Evolutionary conservation across 2,888 invertebrate species (phyloP).

Genomic region (Beris chalybata): DNA sequence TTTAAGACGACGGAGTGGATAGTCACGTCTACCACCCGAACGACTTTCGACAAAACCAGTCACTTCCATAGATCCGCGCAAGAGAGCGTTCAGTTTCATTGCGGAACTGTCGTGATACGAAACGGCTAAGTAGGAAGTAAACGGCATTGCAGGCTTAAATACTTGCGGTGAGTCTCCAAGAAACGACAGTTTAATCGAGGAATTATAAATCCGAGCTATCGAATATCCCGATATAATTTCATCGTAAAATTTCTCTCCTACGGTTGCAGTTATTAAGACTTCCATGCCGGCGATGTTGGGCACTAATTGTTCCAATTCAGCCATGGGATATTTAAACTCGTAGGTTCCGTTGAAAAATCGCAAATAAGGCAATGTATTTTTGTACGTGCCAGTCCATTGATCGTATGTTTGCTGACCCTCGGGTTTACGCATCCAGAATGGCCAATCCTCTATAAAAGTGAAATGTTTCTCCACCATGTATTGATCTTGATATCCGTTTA

Average conservation of each 20-base stretch:
- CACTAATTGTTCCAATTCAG: conserved; percentile 64
- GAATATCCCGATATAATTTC: conserved; percentile 83
- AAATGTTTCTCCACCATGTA: conserved; percentile 71
- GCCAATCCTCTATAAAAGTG: conserved; percentile 78
- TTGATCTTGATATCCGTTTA: conserved; percentile 59
- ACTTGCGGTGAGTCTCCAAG: conserved; percentile 90
- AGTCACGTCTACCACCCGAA: conserved; percentile 65
- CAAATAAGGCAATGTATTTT: conserved; percentile 68
- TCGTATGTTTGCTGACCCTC: conserved; percentile 57
- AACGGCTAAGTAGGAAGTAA: conserved; percentile 82
- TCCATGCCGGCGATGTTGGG: conserved; percentile 76
- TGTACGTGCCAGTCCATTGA: conserved; percentile 53
- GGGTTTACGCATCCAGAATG: conserved; percentile 75
- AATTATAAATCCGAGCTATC: conserved; percentile 84
- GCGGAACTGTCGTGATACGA: conserved; percentile 91
- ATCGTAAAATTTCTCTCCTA: conserved; percentile 84
- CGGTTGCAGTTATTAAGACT: conserved; percentile 79
- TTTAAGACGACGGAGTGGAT: conserved; percentile 64
- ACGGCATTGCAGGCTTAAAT: conserved; percentile 94
- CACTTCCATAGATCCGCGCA: conserved; percentile 68
- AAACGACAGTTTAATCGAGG: conserved; percentile 79
- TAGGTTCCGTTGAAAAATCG: conserved; percentile 86
- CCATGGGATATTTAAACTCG: conserved; percentile 83
- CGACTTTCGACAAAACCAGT: conserved; percentile 64
- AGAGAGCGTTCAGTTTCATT: conserved; percentile 65